These are phyloP conservation scores for Sigmodon hispidus DNA, from an alignment of 2,113 vertebrate species.

Conservation along the genomic window DNA sequence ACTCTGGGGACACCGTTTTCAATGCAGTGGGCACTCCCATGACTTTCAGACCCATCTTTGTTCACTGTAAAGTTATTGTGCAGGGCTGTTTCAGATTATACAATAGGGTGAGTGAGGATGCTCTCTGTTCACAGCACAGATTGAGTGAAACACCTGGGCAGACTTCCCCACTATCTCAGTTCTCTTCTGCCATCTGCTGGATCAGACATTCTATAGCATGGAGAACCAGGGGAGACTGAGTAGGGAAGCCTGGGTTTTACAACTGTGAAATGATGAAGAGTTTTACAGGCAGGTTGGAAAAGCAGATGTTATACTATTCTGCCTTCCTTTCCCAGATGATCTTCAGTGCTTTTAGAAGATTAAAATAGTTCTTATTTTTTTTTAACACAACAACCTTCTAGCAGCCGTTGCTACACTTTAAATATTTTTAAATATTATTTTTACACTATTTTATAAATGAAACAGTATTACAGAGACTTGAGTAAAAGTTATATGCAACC, in stretches of 20 bases:
- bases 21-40: no score
- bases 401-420: background rate
- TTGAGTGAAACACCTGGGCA: background rate
- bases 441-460: background rate
- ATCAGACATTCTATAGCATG: background rate
- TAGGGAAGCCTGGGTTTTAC: background rate
- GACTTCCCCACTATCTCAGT: background rate
- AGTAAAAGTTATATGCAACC: background rate
- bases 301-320: background rate
- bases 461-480: background rate
- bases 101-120: rapidly evolving
- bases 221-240: background rate
- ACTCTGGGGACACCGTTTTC: background rate
- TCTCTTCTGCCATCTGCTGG: conserved; percentile 81
- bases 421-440: background rate
- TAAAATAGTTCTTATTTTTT: background rate
- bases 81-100: rapidly evolving
- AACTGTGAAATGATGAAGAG: rapidly evolving
- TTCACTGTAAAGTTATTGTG: background rate
- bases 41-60: background rate
- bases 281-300: background rate
- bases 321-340: background rate
- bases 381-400: background rate
- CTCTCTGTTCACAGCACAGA: rapidly evolving
- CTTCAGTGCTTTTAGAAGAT: background rate